Percentiles rank a stretch among this genome's conserved stretches.
phyloP scores from a whole-genome alignment of 2,888 invertebrate genomes.

The Drosophila mettleri region DNA sequence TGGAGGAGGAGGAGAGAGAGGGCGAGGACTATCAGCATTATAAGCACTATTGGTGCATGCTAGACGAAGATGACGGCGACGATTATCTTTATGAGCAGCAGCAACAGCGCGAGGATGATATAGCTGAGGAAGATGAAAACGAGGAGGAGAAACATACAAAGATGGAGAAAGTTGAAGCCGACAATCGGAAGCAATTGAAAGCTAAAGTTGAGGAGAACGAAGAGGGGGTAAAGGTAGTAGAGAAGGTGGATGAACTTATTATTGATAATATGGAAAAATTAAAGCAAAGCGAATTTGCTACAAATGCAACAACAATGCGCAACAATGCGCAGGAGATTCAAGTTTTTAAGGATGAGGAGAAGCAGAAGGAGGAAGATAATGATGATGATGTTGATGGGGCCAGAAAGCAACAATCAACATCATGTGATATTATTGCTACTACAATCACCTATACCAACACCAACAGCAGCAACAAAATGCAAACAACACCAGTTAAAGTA shows the following conservation, averaged over 20 bases:
- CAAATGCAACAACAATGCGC: slow-evolving; percentile 62
- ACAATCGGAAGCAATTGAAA: slow-evolving; percentile 61
- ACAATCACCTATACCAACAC: slow-evolving; percentile 68
- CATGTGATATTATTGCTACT: slow-evolving; percentile 79
- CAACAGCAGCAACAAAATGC: slow-evolving; percentile 44
- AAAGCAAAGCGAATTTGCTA: slow-evolving; percentile 75
- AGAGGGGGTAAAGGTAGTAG: slow-evolving; percentile 32
- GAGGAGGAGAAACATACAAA: slow-evolving; percentile 25
- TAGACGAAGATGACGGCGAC: slow-evolving; percentile 71
- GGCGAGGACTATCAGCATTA: slow-evolving; percentile 61
- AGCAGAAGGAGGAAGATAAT: slow-evolving; percentile 24
- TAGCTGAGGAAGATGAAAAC: slow-evolving; percentile 67
- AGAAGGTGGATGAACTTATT: slow-evolving; percentile 52
- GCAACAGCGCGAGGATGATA: slow-evolving; percentile 65
- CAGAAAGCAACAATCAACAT: slow-evolving; percentile 60
- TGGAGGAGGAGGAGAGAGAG: slow-evolving; percentile 40
- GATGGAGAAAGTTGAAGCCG: slow-evolving; percentile 37
- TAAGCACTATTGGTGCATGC: slow-evolving; percentile 73
- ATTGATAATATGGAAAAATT: slow-evolving; percentile 62
- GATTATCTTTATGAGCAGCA: slow-evolving; percentile 72
- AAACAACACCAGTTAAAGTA: slow-evolving; percentile 67
- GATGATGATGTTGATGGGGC: slow-evolving; percentile 68
- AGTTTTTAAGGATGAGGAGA: slow-evolving; percentile 23
- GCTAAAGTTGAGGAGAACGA: slow-evolving; percentile 41
- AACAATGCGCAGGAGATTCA: slow-evolving; percentile 65